Evolutionary conservation across 2,888 invertebrate species (phyloP), one percentile per base, ranked within the genome.

Genomic region (Drosophila paracracens): DNA sequence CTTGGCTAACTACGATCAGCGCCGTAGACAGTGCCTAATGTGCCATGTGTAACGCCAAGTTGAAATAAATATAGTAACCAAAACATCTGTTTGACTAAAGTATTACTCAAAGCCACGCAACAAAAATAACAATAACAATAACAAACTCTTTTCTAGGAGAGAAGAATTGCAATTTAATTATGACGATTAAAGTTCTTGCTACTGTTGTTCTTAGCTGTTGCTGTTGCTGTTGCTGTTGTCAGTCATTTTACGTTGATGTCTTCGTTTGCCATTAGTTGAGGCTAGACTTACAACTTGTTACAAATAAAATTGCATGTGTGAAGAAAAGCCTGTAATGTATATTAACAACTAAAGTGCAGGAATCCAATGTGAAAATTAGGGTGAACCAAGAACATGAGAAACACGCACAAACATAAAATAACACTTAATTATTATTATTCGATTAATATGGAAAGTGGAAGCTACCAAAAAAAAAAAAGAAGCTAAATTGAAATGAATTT

Each of bases 141-240:
- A 27, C 29, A 64, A 54, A 50, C 73, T 25, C 43, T 59, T 59
- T 67, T 56, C 46, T 38, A 90, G 81, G 91, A 89, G 90, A 88
- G 82, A 90, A 90, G 81, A 90, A 90, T 86, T 90, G 80, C 88
- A 82, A 84, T 90, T 90, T 90, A 90, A 91, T 90, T 86, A 79
- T 79, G 56, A 70, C 76, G 79, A 81, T 78, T 79, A 57, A 70
- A 68, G 50, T 67, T 56, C 70, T 31, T 67, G 52, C 50, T 16
- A 48, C n/a, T 38, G 58, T 21, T 40, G 35, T 31, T 64, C 27
- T 43, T 57, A 3, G 27, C 13, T 63, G 62, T 18, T n/a, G 46
- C 3, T 59, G 62, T 29, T 57, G 33, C 10, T 50, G 56, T n/a
- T 51, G 51, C 21, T 16, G n/a, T 40, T 43, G n/a, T n/a, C n/a